Evolutionary conservation across 1,140 invertebrate genomes (phyloP).

Genomic region (Steinernema khuongi): DNA sequence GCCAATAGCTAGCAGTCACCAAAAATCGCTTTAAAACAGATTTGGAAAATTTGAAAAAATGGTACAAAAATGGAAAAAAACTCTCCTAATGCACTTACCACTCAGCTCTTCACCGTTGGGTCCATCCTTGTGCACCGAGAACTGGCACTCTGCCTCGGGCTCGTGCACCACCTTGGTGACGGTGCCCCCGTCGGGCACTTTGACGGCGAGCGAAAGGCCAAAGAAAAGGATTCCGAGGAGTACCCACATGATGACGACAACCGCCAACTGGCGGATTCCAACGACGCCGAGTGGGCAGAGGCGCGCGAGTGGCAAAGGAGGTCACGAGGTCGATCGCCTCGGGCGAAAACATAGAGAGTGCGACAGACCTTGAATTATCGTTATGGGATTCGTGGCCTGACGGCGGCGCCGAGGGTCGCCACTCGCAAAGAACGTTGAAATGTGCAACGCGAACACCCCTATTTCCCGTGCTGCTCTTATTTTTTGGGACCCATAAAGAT

Average conservation of each 20-base stretch:
- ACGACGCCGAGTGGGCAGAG: background rate
- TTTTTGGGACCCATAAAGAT: too few relatives aligned
- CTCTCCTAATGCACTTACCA: background rate
- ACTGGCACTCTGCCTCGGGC: constrained; percentile 22
- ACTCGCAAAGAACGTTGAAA: background rate
- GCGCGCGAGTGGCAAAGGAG: background rate
- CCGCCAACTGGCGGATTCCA: constrained; percentile 6
- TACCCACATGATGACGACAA: background rate
- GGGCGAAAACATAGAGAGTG: background rate
- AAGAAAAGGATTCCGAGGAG: background rate
- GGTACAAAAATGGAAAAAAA: background rate
- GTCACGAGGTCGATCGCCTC: constrained; percentile 14
- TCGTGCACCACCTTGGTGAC: constrained; percentile 12
- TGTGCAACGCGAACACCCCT: background rate
- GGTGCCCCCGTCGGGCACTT: background rate
- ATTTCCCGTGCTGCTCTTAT: background rate
- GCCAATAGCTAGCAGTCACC: too few relatives aligned
- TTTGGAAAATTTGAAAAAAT: too few relatives aligned
- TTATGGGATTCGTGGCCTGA: background rate
- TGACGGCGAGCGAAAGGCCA: background rate
- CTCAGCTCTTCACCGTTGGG: constrained; percentile 19
- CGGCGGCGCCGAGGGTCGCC: background rate
- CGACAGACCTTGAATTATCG: constrained; percentile 3
- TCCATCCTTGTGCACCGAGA: constrained; percentile 26
- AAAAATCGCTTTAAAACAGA: too few relatives aligned